Evolutionary conservation across 2,113 vertebrate species (phyloP).

Genomic region (Micronycteris hirsuta): DNA sequence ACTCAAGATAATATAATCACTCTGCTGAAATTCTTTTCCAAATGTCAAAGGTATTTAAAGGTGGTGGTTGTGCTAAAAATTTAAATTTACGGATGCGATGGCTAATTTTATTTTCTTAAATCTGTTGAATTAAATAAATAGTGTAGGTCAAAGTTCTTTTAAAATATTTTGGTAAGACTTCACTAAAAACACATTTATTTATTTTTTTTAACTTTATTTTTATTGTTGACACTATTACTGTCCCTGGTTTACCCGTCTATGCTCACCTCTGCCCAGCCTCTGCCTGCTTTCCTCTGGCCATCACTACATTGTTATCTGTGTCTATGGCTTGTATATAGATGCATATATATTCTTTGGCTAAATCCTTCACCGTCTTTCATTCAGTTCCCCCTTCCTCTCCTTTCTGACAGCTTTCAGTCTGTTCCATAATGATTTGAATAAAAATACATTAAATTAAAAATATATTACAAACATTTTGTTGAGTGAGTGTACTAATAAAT

Average conservation of each 20-base stretch:
- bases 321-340: too few relatives aligned
- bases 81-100: background rate
- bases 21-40: background rate
- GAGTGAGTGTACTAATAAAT: background rate
- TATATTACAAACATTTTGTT: background rate
- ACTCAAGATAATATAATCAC: background rate
- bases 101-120: conserved; percentile 20
- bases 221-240: too few relatives aligned
- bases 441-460: background rate
- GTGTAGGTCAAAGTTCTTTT: background rate
- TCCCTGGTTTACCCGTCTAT: too few relatives aligned
- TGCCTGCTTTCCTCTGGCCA: too few relatives aligned
- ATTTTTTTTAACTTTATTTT: too few relatives aligned
- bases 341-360: too few relatives aligned
- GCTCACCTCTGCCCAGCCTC: too few relatives aligned
- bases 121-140: background rate
- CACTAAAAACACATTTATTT: background rate
- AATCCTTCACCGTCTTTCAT: too few relatives aligned
- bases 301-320: too few relatives aligned
- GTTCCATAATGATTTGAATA: background rate
- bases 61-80: background rate
- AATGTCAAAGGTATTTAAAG: background rate
- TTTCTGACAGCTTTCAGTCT: too few relatives aligned
- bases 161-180: background rate
- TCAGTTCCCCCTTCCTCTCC: too few relatives aligned